phyloP scores from a whole-genome alignment of 1,140 invertebrate species.

The Branchinecta lynchi region DNA sequence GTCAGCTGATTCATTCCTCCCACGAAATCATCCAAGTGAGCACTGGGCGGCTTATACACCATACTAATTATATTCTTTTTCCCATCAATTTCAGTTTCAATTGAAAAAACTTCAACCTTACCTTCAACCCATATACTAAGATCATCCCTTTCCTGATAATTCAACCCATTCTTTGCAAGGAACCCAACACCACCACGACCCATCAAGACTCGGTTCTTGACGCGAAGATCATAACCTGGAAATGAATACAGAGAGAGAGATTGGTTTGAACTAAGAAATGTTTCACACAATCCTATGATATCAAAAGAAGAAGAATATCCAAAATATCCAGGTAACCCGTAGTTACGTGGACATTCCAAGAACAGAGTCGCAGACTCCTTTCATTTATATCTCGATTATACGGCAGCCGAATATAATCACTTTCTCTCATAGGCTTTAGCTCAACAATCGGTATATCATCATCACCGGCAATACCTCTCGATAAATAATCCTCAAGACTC shows the following conservation, averaged over 20 bases:
- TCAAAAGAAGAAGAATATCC: background rate
- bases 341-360: background rate
- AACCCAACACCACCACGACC: slow-evolving; percentile 1
- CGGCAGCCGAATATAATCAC: slow-evolving; percentile 8
- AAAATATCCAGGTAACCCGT: background rate
- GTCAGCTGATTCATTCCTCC: background rate
- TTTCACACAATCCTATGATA: background rate
- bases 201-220: background rate
- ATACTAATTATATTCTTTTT: slow-evolving; percentile 8
- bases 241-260: slow-evolving; percentile 9
- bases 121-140: slow-evolving; percentile 2
- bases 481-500: background rate
- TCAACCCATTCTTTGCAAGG: slow-evolving; percentile 1
- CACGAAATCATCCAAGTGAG: slow-evolving; percentile 6
- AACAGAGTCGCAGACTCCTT: background rate
- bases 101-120: slow-evolving; percentile 8
- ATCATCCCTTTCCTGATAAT: slow-evolving; percentile 7
- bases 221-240: slow-evolving; percentile 7
- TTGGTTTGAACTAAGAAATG: slow-evolving; percentile 1
- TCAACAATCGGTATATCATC: background rate
- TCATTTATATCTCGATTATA: slow-evolving; percentile 2
- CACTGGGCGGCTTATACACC: slow-evolving; percentile 11
- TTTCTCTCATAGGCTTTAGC: slow-evolving; percentile 4
- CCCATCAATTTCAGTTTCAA: background rate
- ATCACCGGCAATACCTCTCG: background rate